phyloP scores from a whole-genome alignment of 2,113 vertebrate species.

The Dromas ardeola region DNA sequence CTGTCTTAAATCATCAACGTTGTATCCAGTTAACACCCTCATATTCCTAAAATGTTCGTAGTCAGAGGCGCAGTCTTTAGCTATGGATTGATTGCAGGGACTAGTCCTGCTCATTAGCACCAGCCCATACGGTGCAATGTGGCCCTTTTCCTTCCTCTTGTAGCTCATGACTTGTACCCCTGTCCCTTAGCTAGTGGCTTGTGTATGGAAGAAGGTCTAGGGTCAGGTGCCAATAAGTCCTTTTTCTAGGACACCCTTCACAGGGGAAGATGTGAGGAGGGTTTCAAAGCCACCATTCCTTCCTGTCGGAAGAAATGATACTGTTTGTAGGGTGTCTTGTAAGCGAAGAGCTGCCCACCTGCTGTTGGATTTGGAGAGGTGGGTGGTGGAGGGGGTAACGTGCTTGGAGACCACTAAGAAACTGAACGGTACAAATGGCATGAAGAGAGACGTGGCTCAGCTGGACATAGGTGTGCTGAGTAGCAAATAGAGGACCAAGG shows the following conservation, averaged over 20 bases:
- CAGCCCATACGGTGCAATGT: fast-evolving
- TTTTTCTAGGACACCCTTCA: background rate
- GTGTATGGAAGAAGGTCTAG: background rate
- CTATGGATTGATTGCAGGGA: background rate
- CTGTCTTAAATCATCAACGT: background rate
- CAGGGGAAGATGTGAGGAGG: background rate
- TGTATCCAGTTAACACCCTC: background rate
- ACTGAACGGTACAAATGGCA: background rate
- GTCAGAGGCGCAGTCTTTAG: background rate
- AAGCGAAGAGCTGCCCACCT: background rate
- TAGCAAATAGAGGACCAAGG: background rate
- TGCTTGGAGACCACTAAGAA: background rate
- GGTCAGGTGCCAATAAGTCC: background rate
- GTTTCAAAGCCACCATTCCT: background rate
- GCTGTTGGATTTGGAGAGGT: background rate
- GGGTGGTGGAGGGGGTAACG: background rate
- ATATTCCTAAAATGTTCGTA: background rate
- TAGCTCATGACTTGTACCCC: background rate
- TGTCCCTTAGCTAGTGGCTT: background rate
- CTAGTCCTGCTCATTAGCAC: background rate
- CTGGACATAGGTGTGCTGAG: background rate
- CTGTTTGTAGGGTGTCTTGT: background rate
- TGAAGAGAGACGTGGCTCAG: background rate
- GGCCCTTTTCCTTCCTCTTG: background rate
- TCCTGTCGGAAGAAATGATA: background rate